These are phyloP conservation scores for Drosophila barbarae DNA, from an alignment of 2,888 invertebrate species.

Conservation along the genomic window DNA sequence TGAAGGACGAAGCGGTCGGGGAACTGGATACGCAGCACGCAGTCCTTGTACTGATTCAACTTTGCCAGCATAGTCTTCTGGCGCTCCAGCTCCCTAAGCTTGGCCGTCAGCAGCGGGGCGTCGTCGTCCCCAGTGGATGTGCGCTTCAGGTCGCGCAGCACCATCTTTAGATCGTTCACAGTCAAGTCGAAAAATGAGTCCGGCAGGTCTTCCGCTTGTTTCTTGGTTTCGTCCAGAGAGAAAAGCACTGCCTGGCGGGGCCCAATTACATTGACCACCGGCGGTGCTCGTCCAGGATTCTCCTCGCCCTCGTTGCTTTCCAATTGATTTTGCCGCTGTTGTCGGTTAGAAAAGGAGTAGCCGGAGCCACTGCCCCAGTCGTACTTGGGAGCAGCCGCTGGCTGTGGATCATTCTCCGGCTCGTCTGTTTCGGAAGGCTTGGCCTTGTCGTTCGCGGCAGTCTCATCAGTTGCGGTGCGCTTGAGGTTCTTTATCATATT, in stretches of 20 bases:
- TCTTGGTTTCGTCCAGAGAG: constrained; percentile 83
- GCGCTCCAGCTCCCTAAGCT: constrained; percentile 83
- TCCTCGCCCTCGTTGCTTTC: constrained; percentile 47
- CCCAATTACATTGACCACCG: constrained; percentile 74
- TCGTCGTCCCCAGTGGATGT: constrained; percentile 84
- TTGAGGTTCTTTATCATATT: constrained; percentile 74
- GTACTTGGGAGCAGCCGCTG: constrained; percentile 50
- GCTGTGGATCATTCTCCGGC: constrained; percentile 8
- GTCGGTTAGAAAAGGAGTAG: constrained; percentile 58
- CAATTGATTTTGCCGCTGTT: constrained; percentile 19
- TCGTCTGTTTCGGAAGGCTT: constrained; percentile 4
- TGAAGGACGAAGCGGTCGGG: constrained; percentile 92
- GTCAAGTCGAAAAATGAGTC: constrained; percentile 95
- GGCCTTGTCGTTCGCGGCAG: neutral
- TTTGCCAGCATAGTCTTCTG: constrained; percentile 82
- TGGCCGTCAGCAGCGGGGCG: constrained; percentile 86
- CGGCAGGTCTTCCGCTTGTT: constrained; percentile 85
- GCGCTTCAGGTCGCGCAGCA: constrained; percentile 87
- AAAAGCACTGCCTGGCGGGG: constrained; percentile 87
- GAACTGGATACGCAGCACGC: constrained; percentile 91
- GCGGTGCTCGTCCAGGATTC: constrained; percentile 53
- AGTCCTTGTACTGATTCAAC: constrained; percentile 86
- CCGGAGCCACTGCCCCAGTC: constrained; percentile 78
- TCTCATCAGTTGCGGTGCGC: constrained; percentile 48
- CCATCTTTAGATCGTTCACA: constrained; percentile 87